Base-by-base conservation (phyloP, 2,797 vertebrate genomes). In the Macropodus opercularis region DNA sequence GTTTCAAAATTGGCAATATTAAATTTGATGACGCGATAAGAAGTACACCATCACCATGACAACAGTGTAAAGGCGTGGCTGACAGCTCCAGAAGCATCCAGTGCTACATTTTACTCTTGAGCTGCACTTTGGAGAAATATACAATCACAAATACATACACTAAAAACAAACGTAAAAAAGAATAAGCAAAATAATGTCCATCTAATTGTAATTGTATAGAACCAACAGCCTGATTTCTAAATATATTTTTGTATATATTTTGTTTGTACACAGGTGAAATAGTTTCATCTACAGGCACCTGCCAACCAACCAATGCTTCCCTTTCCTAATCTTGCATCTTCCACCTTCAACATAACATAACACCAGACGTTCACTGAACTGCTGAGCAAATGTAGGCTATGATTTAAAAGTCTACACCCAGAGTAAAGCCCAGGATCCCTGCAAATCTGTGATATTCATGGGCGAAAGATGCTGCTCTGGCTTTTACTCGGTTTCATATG, bases 371-470 rank as follows among this genome's bases (percentile, higher is more conserved):
- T 35, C 8, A 48, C 39, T 29, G 17, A 49, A 47, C 19, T 2
- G 1, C 39, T 35, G 22, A 54, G 62, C 48, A 56, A 63, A 51
- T 49, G 53, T 64, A 31, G 23, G 27, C 1, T 4, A 15, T 50
- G 32, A 56, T 60, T 77, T 27, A 60, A 46, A 63, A n/a, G 21
- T 15, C 17, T 74, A 63, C 19, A 72, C 42, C 42, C 34, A 48
- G 18, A 49, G 38, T 40, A 6, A 63, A 55, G 47, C 12, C 22
- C 23, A 22, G 17, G 49, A 29, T 58, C 42, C 18, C 18, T 55
- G 14, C 5, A 70, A 64, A 70, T 53, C 41, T 56, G 11, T 27
- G 59, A 32, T 44, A 26, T 46, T 12, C 26, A 27, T 3, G 42
- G 36, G 62, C 57, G 49, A 55, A 63, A 61, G 27, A 6, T 62